Base-by-base conservation (phyloP, 2,113 vertebrate genomes). In the Hepsetus odoe region DNA sequence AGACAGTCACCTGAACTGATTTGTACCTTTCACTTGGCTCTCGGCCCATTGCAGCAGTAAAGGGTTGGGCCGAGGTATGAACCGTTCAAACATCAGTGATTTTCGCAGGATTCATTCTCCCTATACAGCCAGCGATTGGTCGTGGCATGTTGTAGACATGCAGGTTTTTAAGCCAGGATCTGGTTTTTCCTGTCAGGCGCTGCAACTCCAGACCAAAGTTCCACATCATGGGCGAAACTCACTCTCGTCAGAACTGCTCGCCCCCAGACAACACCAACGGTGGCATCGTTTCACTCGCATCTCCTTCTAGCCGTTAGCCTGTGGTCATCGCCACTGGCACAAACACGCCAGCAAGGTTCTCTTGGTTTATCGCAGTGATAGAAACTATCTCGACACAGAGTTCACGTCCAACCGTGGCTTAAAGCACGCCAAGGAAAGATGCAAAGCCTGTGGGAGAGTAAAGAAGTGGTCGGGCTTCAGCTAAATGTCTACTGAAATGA, bases 111-210 rank as follows among this genome's bases (percentile, higher is more conserved):
- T 86, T 79, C 5, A 6, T 70, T 84, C 82, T 85, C 83, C 83
- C 26, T 7, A 26, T 53, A 76, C 71, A 85, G 73, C 40, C 24
- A 74, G 69, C 74, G 46, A 75, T 86, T 72, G 77, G 81, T 86
- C 71, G 77, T 81, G 84, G 82, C 79, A 84, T 85, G 77, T 80
- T 84, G 76, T 75, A 86, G 80, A 75, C 46, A 72, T n/a, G 84
- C 68, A 81, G 77, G 79, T 24, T 85, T 18, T 83, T 49, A 66
- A 85, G 77, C 46, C 0, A 16, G 74, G 82, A 91, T 89, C 89
- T 86, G 90, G 88, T 92, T 92, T 91, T 91, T 91, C 90, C 88
- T 88, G 91, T 92, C 86, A 75, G 82, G 86, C 86, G 64, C 79
- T 65, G 28, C 82, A 79, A 53, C 80, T 85, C 70, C 67, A 76